These are phyloP conservation scores for Heliocidaris erythrogramma DNA, from an alignment of 35 echinoderm and acorn worm species.

Conservation along the genomic window DNA sequence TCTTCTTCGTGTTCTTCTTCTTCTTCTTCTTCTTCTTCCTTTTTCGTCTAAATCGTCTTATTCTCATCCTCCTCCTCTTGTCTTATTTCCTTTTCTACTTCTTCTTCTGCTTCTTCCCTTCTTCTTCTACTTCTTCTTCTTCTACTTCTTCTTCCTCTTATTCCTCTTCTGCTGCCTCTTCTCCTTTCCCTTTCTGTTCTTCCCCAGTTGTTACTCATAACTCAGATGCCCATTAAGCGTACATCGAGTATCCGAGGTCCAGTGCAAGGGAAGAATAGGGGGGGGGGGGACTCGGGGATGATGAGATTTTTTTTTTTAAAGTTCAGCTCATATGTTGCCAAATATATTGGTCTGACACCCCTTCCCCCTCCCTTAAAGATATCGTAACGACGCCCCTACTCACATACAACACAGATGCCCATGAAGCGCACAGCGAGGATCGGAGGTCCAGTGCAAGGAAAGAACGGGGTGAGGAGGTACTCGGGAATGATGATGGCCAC, in stretches of 20 bases:
- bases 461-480: slow-evolving; percentile 68
- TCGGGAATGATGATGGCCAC: slow-evolving; percentile 55
- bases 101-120: too few relatives aligned
- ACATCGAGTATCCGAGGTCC: slow-evolving; percentile 24
- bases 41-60: too few relatives aligned
- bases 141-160: too few relatives aligned
- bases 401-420: slow-evolving; percentile 7
- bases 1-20: background rate
- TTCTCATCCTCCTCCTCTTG: too few relatives aligned
- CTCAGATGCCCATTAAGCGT: background rate
- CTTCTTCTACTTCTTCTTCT: too few relatives aligned
- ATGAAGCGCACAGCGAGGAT: slow-evolving; percentile 37
- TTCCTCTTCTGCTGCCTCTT: too few relatives aligned
- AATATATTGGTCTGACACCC: slow-evolving; percentile 11
- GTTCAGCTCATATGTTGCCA: too few relatives aligned
- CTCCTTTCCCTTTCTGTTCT: too few relatives aligned
- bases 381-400: background rate
- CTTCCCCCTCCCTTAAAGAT: too few relatives aligned
- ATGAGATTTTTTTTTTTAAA: slow-evolving; percentile 27
- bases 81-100: too few relatives aligned
- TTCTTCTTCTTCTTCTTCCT: background rate
- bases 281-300: slow-evolving; percentile 53
- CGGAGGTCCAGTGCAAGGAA: slow-evolving; percentile 32
- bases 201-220: background rate
- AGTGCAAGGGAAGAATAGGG: slow-evolving; percentile 56